phyloP scores from a whole-genome alignment of 2,797 vertebrate genomes.

The Balearica regulorum region DNA sequence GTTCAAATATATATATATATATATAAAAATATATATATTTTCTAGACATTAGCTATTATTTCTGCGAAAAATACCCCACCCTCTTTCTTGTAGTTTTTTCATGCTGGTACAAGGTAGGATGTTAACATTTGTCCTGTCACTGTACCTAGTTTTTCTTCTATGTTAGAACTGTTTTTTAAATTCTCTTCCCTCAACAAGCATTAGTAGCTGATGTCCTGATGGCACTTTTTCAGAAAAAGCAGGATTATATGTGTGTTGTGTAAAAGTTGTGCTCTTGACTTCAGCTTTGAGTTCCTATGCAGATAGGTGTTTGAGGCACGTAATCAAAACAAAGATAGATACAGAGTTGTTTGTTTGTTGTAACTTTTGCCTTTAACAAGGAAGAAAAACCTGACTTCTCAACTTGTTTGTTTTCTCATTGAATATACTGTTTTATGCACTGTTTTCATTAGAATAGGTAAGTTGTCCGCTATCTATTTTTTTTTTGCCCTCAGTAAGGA shows the following conservation, averaged over 20 bases:
- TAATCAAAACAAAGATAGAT: not conserved
- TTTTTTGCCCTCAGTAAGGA: not conserved
- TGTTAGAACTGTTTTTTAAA: not conserved
- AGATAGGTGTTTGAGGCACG: not conserved
- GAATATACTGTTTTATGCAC: not conserved
- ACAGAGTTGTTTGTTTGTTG: not conserved
- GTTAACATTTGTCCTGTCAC: not conserved
- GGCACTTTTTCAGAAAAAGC: not conserved
- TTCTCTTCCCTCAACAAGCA: not conserved
- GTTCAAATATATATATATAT: not conserved
- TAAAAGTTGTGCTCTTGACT: not conserved
- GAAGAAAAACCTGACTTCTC: not conserved
- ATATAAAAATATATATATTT: not conserved
- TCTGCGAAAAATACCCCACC: not conserved
- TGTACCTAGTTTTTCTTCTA: not conserved
- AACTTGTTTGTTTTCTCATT: not conserved
- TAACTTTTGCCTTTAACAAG: not conserved
- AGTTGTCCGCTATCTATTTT: not conserved
- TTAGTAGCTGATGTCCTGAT: not conserved
- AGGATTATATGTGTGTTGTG: not conserved
- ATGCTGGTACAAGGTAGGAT: not conserved
- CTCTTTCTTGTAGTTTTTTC: not conserved
- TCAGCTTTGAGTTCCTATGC: not conserved
- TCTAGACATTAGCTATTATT: not conserved
- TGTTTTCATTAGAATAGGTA: not conserved